Conservation (phyloP, 2,113 vertebrate species). For the Scartelaos histophorus region DNA sequence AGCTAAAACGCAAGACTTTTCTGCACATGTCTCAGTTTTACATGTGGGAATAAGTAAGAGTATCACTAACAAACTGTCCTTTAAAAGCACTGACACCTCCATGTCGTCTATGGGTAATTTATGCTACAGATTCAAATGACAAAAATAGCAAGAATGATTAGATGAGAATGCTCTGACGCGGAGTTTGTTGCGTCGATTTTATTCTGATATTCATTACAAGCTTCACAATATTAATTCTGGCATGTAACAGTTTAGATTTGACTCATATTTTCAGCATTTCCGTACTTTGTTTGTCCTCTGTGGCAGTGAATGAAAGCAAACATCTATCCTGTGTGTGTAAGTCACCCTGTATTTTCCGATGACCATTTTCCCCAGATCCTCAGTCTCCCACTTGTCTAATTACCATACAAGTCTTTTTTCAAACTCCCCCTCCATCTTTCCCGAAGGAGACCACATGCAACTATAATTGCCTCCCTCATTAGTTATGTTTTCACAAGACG, state of each 20-base stretch:
- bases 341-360: slow-evolving; percentile 58
- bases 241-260: slow-evolving; percentile 36
- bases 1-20: slow-evolving; percentile 35
- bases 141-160: slow-evolving; percentile 90
- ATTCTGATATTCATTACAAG: slow-evolving; percentile 41
- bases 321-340: slow-evolving; percentile 43
- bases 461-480: slow-evolving; percentile 84
- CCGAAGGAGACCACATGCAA: slow-evolving; percentile 79
- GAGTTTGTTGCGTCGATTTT: slow-evolving; percentile 90
- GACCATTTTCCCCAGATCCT: slow-evolving; percentile 68
- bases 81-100: slow-evolving; percentile 84
- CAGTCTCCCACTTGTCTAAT: slow-evolving; percentile 70
- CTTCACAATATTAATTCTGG: slow-evolving; percentile 16
- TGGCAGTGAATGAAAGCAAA: slow-evolving; percentile 54
- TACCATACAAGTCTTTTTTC: slow-evolving; percentile 72
- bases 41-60: slow-evolving; percentile 36
- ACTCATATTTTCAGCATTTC: slow-evolving; percentile 46
- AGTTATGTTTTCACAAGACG: slow-evolving; percentile 81
- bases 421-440: slow-evolving; percentile 71
- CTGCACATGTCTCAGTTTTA: slow-evolving; percentile 18
- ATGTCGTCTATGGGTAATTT: slow-evolving; percentile 58
- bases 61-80: slow-evolving; percentile 38
- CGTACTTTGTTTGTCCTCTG: slow-evolving; percentile 54
- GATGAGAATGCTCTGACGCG: slow-evolving; percentile 86
- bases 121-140: slow-evolving; percentile 79